Evolutionary conservation across 1,140 invertebrate species (phyloP).

Genomic region (Thaumetopoea pityocampa): DNA sequence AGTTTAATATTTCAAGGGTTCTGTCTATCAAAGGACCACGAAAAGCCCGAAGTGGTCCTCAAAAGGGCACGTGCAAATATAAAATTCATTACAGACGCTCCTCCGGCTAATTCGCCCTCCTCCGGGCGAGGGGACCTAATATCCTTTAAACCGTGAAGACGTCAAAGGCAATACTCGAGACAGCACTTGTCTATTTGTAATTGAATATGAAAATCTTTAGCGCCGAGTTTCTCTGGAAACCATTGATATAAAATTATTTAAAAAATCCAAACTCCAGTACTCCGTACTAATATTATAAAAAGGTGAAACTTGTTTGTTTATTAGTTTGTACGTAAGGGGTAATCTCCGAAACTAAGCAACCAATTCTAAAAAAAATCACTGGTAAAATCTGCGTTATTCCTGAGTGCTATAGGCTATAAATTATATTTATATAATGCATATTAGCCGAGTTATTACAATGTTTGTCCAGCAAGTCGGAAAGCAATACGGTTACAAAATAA

Average conservation of each 20-base stretch:
- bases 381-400: too few species aligned
- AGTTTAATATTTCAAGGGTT: conserved; percentile 18
- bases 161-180: conserved; percentile 64
- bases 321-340: too few species aligned
- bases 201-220: conserved; percentile 72
- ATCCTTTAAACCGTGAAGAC: conserved; percentile 50
- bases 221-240: conserved; percentile 28
- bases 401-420: too few species aligned
- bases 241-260: conserved; percentile 15
- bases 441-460: too few species aligned
- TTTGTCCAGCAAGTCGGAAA: too few species aligned
- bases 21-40: conserved; percentile 20
- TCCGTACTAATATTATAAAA: too few species aligned
- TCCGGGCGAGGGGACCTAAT: conserved; percentile 45
- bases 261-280: conserved; percentile 23
- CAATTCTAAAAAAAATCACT: background rate
- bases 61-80: conserved; percentile 30
- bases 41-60: conserved; percentile 8
- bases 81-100: conserved; percentile 39
- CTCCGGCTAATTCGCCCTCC: conserved; percentile 39
- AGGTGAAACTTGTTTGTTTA: too few species aligned
- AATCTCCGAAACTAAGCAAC: background rate
- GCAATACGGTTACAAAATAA: too few species aligned
- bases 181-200: conserved; percentile 70
- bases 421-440: too few species aligned